Conservation (phyloP, 2,113 vertebrate genomes). For the Hippocampus guttulatus region DNA sequence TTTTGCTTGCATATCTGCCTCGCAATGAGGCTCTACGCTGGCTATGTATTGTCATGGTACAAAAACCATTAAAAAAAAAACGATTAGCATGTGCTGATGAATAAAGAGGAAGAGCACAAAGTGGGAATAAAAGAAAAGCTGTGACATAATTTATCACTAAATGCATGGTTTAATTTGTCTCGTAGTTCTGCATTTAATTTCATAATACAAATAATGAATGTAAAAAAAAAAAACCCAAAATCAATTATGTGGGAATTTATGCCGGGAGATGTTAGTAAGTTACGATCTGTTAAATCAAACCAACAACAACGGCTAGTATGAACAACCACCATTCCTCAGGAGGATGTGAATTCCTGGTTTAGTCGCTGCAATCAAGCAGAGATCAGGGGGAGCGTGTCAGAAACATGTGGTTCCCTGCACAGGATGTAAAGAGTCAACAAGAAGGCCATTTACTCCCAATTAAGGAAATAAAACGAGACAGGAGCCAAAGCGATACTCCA, state of each 20-base stretch:
- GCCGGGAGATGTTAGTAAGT: not conserved
- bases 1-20: not conserved
- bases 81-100: no score
- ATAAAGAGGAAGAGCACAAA: no score
- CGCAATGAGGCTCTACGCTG: no score
- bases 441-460: conserved; percentile 58
- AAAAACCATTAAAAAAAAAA: no score
- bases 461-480: conserved; percentile 79
- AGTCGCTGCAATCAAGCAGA: conserved; percentile 31
- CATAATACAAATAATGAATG: not conserved
- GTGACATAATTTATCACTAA: no score
- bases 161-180: no score
- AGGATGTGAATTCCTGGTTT: conserved; percentile 13
- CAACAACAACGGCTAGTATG: not conserved
- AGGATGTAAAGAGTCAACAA: conserved; percentile 54
- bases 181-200: not conserved
- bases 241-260: not conserved
- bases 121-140: no score
- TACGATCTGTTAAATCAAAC: not conserved
- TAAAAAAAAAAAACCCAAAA: not conserved
- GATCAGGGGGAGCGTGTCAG: conserved; percentile 21
- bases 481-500: conserved; percentile 78
- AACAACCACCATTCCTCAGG: not conserved
- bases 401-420: conserved; percentile 39
- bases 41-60: no score